phyloP scores from a whole-genome alignment of 2,888 invertebrate genomes.

The Micoletzkya japonica region DNA sequence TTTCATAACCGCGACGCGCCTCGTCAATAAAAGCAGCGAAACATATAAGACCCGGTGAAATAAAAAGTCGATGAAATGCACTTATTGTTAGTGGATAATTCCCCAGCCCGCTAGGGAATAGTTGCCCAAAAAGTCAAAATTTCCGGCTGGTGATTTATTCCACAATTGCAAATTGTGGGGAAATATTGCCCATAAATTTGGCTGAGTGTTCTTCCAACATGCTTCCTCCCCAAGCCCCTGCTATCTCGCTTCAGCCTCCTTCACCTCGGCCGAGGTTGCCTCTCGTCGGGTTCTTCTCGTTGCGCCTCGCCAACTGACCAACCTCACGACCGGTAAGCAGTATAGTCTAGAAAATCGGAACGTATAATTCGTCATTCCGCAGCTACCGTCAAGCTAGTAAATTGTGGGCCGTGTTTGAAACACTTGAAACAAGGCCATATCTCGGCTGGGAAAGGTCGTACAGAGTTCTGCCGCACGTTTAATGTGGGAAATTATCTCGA shows the following conservation, averaged over 20 bases:
- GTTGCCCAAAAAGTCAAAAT: no score
- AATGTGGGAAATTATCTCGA: no score
- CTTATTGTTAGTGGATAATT: no score
- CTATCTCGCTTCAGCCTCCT: constrained; percentile 13
- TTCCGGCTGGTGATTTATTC: no score
- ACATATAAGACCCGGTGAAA: no score
- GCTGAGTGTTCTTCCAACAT: background rate
- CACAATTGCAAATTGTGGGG: no score
- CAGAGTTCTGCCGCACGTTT: no score
- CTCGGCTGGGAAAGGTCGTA: background rate
- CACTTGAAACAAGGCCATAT: background rate
- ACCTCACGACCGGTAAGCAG: background rate
- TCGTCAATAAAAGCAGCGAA: no score
- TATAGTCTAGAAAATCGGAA: background rate
- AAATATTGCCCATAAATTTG: background rate
- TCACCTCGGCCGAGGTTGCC: constrained; percentile 12
- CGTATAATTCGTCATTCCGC: background rate
- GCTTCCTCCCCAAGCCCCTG: background rate
- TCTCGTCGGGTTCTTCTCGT: constrained; percentile 24
- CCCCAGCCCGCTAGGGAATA: no score
- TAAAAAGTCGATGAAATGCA: no score
- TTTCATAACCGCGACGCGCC: no score
- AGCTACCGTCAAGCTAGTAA: background rate
- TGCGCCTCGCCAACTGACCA: background rate
- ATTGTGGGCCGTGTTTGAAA: background rate